Evolutionary conservation across 2,113 vertebrate genomes (phyloP), one percentile per base, ranked within the genome.

Genomic region (Anser cygnoides): DNA sequence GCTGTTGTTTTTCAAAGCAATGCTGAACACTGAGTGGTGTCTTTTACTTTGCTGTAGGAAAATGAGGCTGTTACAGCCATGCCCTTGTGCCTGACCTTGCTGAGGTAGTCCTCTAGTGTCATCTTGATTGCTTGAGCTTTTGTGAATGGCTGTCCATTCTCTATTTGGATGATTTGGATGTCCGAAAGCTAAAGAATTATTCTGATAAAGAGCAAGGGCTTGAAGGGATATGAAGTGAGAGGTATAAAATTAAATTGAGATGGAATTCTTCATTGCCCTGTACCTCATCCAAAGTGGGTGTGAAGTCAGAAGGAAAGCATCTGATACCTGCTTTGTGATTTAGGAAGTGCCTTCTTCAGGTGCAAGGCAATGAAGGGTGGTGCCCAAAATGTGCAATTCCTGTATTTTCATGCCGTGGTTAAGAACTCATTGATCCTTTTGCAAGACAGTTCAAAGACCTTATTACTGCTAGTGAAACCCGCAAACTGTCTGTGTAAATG

Each of bases 71-170:
- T 78, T 92, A 54, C 58, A 92, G 78, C 39, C 78, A 41, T 35
- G 14, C 73, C 84, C 59, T 76, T 50, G n/a, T 37, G 33, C 44
- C 81, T 89, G 74, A 87, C 49, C 63, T 89, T 49, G 22, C 49
- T 91, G 78, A 95, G 95, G 87, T 91, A 82, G 84, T 87, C 70
- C 17, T 85, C 96, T 75, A 75, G 46, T 66, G 82, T 79, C 82
- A 82, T 46, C 71, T 43, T 0, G 0, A 77, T 29, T 67, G 54
- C 77, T 73, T 94, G 70, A 84, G 77, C 68, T 87, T 76, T 66
- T 50, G 49, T 58, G 87, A 65, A 79, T 33, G n/a, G 31, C 58
- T 89, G 49, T 75, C 70, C 39, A 13, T 35, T 89, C 65, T 41
- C 72, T 75, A 4, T 23, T 63, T 25, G 65, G 52, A 43, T 61